Evolutionary conservation across 2,797 vertebrate species (phyloP).

Genomic region (Lithobates pipiens): DNA sequence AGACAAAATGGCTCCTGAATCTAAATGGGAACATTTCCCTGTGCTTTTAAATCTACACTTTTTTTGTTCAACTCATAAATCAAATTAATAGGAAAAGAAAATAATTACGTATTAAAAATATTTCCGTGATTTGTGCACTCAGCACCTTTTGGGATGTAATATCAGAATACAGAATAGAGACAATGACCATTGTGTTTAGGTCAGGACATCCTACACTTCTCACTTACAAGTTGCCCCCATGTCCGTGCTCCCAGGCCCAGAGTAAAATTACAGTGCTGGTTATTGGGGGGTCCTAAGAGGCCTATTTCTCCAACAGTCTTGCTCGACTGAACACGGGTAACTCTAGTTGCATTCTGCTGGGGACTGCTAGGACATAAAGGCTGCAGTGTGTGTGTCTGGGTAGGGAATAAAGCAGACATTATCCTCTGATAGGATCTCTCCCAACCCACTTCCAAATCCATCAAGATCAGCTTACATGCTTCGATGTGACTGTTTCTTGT

Average conservation of each 20-base stretch:
- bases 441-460: not conserved
- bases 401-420: constrained; percentile 51
- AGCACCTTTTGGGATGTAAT: not conserved
- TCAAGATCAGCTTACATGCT: constrained; percentile 49
- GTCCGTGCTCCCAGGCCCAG: not conserved
- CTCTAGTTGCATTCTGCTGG: constrained; percentile 46
- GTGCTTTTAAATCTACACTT: no score
- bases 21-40: no score
- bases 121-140: not conserved
- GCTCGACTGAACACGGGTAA: constrained; percentile 57
- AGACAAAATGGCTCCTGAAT: no score
- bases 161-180: constrained; percentile 31
- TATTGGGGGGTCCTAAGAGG: constrained; percentile 60
- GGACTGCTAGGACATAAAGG: constrained; percentile 35
- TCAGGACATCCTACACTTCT: constrained; percentile 33
- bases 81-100: no score
- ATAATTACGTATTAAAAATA: no score
- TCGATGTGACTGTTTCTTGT: constrained; percentile 31
- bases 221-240: constrained; percentile 37
- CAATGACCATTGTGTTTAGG: constrained; percentile 44
- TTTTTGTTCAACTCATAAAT: no score
- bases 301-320: constrained; percentile 49
- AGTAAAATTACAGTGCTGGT: constrained; percentile 45
- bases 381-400: constrained; percentile 41
- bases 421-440: constrained; percentile 35